Conservation (phyloP, 2,888 invertebrate species). For the Uropetala carovei region DNA sequence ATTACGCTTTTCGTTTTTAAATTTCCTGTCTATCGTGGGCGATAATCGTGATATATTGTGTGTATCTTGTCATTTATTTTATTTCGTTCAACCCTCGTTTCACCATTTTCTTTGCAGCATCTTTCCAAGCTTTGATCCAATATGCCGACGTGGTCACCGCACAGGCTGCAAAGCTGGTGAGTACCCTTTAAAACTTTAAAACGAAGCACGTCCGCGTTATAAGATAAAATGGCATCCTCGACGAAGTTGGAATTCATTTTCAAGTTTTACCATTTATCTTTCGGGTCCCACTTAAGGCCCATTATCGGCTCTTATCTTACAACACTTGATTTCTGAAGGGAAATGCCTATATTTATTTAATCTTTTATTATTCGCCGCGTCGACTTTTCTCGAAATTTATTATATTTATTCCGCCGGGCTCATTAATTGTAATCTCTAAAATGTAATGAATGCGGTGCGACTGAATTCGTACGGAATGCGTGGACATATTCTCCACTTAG, state of each 20-base stretch:
- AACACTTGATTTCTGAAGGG: neutral
- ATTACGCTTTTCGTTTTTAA: neutral
- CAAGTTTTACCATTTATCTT: neutral
- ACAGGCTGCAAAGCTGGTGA: slow-evolving; percentile 96
- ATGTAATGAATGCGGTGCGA: too few species aligned
- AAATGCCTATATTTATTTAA: slow-evolving; percentile 22
- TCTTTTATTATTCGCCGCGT: neutral
- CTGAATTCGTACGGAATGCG: too few species aligned
- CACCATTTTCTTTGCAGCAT: slow-evolving; percentile 81
- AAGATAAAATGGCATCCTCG: too few species aligned
- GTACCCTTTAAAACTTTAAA: slow-evolving; percentile 72
- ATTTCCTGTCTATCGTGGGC: slow-evolving; percentile 54
- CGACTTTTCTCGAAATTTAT: too few species aligned
- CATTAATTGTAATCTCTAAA: too few species aligned
- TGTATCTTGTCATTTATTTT: neutral
- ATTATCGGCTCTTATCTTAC: neutral
- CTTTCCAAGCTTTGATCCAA: slow-evolving; percentile 99
- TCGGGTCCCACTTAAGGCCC: neutral
- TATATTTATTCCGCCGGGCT: too few species aligned
- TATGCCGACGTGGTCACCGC: slow-evolving; percentile 98
- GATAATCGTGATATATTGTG: neutral
- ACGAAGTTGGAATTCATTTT: neutral
- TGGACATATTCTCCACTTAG: too few species aligned
- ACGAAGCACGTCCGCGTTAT: neutral
- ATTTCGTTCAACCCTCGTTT: neutral